Evolutionary conservation across 2,113 vertebrate species (phyloP), one percentile per base, ranked within the genome.

Genomic region (Columba livia): DNA sequence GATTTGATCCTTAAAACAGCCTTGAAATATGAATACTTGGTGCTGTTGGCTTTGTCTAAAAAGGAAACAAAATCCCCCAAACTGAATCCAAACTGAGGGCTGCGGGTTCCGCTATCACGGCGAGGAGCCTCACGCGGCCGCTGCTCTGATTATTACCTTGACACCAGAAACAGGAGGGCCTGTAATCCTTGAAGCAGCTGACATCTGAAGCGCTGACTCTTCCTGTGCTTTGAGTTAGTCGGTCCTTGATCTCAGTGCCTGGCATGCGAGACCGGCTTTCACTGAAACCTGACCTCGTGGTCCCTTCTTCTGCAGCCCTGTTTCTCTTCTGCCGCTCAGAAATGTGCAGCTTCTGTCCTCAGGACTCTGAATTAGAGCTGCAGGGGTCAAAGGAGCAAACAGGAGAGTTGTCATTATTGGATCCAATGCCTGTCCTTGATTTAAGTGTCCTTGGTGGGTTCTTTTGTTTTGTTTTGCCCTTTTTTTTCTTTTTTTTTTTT

Each of bases 1-100:
- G 56, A 26, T 96, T 98, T 96, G 85, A 91, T 95, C 92, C 96
- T 97, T 96, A 88, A 94, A 97, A 88, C 28, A 78, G 87, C 60
- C 73, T 69, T 89, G 83, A 67, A 89, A 82, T 64, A 48, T 73
- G 94, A 92, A 95, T 93, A 64, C 73, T 89, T 75, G 73, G 61
- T 4, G 0, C 80, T 54, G 47, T 74, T 94, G 79, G 91, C 91
- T 96, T 96, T 97, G 91, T 96, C 94, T 95, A n/a, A 79, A 95
- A 96, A 94, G 29, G 89, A 79, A 96, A 95, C 94, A 95, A 85
- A 95, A 89, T 95, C 92, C 91, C 73, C 85, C 88, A 95, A 88
- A 78, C 81, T 14, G 79, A 91, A 96, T 93, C 69, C 82, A 86
- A 80, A 93, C 32, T 0, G 15, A 93, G 93, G 56, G 36, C 92